Percentiles rank a stretch among this genome's conserved stretches.
phyloP scores from a whole-genome alignment of 2,888 invertebrate species.

The Lepas anatifera region DNA sequence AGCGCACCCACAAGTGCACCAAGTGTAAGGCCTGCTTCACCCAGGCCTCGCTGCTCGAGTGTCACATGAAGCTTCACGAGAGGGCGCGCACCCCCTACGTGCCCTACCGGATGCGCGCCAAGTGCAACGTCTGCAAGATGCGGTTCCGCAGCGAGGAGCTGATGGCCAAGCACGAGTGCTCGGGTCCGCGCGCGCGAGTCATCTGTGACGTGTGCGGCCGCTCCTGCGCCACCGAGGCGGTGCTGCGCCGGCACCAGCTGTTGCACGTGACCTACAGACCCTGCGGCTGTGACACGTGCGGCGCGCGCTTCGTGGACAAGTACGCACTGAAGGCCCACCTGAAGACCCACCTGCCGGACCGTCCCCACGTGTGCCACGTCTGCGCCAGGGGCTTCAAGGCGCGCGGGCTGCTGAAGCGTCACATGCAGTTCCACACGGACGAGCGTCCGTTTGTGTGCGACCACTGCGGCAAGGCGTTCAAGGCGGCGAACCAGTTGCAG shows the following conservation, averaged over 20 bases:
- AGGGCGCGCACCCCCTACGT: not conserved
- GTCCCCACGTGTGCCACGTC: not conserved
- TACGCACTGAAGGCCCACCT: slow-evolving; percentile 39
- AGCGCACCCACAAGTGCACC: not conserved
- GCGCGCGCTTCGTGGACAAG: slow-evolving; percentile 38
- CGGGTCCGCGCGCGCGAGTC: not conserved
- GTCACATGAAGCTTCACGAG: not conserved
- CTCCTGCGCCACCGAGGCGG: not conserved
- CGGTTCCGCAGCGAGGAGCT: not conserved
- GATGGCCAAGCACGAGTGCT: not conserved
- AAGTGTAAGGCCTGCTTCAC: not conserved
- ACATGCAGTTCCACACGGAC: not conserved
- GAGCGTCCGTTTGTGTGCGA: slow-evolving; percentile 39
- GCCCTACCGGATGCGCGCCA: not conserved
- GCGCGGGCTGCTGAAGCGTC: not conserved
- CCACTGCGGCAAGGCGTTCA: slow-evolving; percentile 39
- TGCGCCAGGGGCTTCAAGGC: not conserved
- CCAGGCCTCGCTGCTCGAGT: not conserved
- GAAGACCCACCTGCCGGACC: slow-evolving; percentile 19
- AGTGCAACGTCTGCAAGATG: not conserved
- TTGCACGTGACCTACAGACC: slow-evolving; percentile 12
- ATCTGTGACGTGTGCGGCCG: not conserved
- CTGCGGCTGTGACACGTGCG: slow-evolving; percentile 44
- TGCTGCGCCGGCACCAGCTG: slow-evolving; percentile 7
- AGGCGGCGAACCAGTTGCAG: slow-evolving; percentile 38